A percentile compares a stretch with the other conserved stretches of the same genome.
Conservation (phyloP, 1,140 invertebrate genomes). For the Rhyzopertha dominica region DNA sequence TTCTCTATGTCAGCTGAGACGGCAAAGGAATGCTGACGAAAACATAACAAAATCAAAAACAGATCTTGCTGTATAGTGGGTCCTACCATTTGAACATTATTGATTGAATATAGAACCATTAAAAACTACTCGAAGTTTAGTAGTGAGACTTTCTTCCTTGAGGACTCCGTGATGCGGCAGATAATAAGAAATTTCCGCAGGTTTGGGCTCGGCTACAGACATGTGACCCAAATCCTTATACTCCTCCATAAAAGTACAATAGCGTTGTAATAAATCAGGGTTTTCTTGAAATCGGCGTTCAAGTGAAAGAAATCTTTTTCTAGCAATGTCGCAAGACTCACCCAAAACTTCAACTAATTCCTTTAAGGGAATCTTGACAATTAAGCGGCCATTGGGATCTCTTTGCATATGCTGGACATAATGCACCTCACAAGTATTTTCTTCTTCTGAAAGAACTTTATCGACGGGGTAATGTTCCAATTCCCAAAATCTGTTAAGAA, state of each 20-base stretch:
- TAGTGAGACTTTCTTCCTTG: too few species aligned
- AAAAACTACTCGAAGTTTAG: constrained; percentile 20
- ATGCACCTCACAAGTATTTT: constrained; percentile 11
- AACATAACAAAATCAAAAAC: constrained; percentile 27
- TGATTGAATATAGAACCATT: too few species aligned
- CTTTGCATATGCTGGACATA: not conserved
- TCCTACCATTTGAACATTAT: constrained; percentile 30
- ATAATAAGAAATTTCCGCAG: too few species aligned
- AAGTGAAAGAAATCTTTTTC: constrained; percentile 7
- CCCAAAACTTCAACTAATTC: constrained; percentile 1
- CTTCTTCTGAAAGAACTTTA: not conserved
- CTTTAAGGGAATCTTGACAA: constrained; percentile 10
- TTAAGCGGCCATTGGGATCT: constrained; percentile 9
- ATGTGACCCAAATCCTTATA: too few species aligned
- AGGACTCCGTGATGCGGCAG: too few species aligned
- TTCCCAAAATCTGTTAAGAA: constrained; percentile 8
- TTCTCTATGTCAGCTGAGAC: constrained; percentile 43
- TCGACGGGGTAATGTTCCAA: constrained; percentile 1
- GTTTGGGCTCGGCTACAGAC: too few species aligned
- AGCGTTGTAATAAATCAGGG: not conserved
- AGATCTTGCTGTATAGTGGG: constrained; percentile 32
- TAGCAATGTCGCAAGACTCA: constrained; percentile 3
- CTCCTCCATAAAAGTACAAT: too few species aligned
- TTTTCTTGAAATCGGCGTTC: constrained; percentile 8
- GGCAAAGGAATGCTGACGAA: constrained; percentile 17